Percentiles rank a stretch among this genome's conserved stretches.
phyloP scores from a whole-genome alignment of 2,113 vertebrate species.

The Dromaius novaehollandiae region DNA sequence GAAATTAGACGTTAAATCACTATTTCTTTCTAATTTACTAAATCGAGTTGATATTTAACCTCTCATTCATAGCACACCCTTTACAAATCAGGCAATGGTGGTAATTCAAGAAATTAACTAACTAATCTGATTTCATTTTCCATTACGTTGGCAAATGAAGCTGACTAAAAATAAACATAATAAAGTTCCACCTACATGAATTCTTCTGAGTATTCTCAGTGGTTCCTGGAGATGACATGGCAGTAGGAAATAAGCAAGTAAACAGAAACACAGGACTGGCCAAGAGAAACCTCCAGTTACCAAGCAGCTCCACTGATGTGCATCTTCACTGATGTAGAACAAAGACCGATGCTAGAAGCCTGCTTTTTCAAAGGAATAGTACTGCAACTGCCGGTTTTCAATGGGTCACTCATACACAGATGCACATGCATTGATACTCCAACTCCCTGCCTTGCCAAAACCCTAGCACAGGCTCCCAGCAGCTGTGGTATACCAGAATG shows the following conservation, averaged over 20 bases:
- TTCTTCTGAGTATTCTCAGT: conserved; percentile 81
- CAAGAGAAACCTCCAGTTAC: conserved; percentile 69
- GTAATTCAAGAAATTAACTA: conserved; percentile 39
- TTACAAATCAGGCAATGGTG: conserved; percentile 28
- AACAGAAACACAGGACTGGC: conserved; percentile 69
- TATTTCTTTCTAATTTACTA: conserved; percentile 33
- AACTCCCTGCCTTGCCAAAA: conserved; percentile 67
- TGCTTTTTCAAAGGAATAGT: conserved; percentile 57
- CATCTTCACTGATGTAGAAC: conserved; percentile 80
- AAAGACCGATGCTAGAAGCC: conserved; percentile 69
- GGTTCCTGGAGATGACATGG: conserved; percentile 86
- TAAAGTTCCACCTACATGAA: conserved; percentile 84
- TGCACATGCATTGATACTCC: conserved; percentile 45
- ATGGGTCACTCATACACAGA: conserved; percentile 56
- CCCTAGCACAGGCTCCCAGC: conserved; percentile 72
- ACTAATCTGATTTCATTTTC: conserved; percentile 44
- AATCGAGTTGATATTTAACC: conserved; percentile 50
- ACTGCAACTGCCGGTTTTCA: conserved; percentile 52
- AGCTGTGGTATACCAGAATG: conserved; percentile 74
- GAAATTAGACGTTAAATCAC: neutral
- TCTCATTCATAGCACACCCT: conserved; percentile 5
- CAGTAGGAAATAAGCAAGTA: conserved; percentile 62
- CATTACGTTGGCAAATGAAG: conserved; percentile 13
- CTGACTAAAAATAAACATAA: conserved; percentile 50
- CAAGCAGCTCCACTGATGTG: conserved; percentile 68